phyloP scores from a whole-genome alignment of 2,888 invertebrate genomes.

The Gonocerus acuteangulatus region DNA sequence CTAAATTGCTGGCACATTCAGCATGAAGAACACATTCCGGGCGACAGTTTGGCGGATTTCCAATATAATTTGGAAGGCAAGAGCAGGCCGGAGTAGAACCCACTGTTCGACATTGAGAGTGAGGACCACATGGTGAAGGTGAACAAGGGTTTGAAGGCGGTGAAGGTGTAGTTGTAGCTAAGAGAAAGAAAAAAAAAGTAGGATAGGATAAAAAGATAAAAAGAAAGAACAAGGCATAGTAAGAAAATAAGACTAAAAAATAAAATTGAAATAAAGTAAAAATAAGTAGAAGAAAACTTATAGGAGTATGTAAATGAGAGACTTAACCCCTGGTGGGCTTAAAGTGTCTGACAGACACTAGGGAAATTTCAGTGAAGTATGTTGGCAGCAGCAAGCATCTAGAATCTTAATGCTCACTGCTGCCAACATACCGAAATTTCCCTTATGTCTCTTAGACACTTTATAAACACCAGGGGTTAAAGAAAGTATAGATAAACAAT shows the following conservation, averaged over 20 bases:
- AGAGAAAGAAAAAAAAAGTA: slow-evolving; percentile 26
- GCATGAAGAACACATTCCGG: slow-evolving; percentile 73
- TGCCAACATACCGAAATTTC: too few species aligned
- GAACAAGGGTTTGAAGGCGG: slow-evolving; percentile 59
- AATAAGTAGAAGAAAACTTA: slow-evolving; percentile 29
- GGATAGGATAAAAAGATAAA: not conserved
- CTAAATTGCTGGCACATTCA: slow-evolving; percentile 72
- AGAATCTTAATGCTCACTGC: too few species aligned
- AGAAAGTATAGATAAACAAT: too few species aligned
- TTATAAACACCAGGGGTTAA: too few species aligned
- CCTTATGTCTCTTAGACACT: too few species aligned
- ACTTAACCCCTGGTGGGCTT: too few species aligned
- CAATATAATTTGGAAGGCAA: slow-evolving; percentile 69
- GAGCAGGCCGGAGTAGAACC: slow-evolving; percentile 79
- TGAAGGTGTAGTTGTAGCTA: slow-evolving; percentile 43
- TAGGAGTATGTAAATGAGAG: too few species aligned
- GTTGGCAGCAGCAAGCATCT: too few species aligned
- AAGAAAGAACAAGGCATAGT: slow-evolving; percentile 28
- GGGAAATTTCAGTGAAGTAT: too few species aligned
- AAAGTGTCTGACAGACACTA: too few species aligned
- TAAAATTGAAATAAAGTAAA: slow-evolving; percentile 24
- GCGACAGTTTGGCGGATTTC: slow-evolving; percentile 77
- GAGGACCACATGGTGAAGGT: slow-evolving; percentile 76
- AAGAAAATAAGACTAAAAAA: slow-evolving; percentile 21
- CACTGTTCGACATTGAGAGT: slow-evolving; percentile 71